Percentiles rank a stretch among this genome's conserved stretches.
These are phyloP conservation scores for Phylloscopus whistleri DNA, from an alignment of 2,113 vertebrate species.

Conservation along the genomic window DNA sequence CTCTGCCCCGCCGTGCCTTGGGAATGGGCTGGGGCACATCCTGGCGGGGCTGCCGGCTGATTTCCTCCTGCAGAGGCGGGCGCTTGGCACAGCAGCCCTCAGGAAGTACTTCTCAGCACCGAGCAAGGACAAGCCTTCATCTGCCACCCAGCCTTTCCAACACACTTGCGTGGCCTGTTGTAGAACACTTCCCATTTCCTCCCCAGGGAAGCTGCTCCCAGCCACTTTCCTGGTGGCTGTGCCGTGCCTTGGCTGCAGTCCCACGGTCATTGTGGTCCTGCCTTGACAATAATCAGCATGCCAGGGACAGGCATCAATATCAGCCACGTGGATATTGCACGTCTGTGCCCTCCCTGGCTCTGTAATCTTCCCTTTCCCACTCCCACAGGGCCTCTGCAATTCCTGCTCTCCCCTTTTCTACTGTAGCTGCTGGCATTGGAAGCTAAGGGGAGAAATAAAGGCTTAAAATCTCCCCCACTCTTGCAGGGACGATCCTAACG, in stretches of 20 bases:
- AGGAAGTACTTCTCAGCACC: background rate
- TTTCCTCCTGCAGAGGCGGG: background rate
- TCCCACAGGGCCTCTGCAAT: background rate
- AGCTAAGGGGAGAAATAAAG: background rate
- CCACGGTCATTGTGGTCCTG: accelerated
- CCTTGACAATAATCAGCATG: background rate
- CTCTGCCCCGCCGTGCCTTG: accelerated
- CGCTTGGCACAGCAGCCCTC: background rate
- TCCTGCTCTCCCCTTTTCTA: background rate
- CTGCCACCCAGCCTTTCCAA: background rate
- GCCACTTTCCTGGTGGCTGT: background rate
- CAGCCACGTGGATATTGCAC: background rate
- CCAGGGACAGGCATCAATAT: background rate
- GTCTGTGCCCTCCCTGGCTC: background rate
- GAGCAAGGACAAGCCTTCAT: background rate
- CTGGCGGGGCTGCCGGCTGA: background rate
- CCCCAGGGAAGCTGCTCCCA: background rate
- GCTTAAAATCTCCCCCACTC: background rate
- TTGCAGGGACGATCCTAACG: background rate
- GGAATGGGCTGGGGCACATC: background rate
- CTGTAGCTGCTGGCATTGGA: background rate
- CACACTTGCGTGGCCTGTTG: background rate
- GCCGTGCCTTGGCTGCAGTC: background rate
- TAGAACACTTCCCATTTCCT: background rate
- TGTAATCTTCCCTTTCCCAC: background rate